Base-by-base conservation (phyloP, 1,140 invertebrate species). In the Augochlora pura region DNA sequence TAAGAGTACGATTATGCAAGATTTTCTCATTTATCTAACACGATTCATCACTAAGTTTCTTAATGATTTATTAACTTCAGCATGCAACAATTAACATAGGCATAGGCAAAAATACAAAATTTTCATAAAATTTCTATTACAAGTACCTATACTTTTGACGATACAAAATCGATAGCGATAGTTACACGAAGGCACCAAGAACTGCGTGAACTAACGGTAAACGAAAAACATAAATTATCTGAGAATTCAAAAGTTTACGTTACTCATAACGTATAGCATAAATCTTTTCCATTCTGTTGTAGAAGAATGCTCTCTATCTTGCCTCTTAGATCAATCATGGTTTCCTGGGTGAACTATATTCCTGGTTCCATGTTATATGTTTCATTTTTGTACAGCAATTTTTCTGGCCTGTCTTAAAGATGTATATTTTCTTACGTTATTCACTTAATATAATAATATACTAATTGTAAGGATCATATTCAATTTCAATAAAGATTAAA, bases 341-440 rank as follows among this genome's bases (percentile, higher is more conserved):
- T 69, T 74, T 69, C 59, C 25, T 73, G 60, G 66, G 49, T 63
- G 42, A 72, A 57, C 42, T 57, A 67, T 67, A 62, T 64, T 63
- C 32, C 59, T 66, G 65, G 23, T 77, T 73, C 57, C 25, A 65
- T 66, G 67, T 23, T 64, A 10, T 46, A 46, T 71, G 46, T 65
- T 21, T 78, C 25, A 39, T 72, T 77, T 72, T 27, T 83, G 70
- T 86, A 81, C 66, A 81, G 65, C 32, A 63, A 70, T 75, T 79
- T n/a, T 72, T 77, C 59, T 81, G 74, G 79, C 74, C 74, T 76
- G 59, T 71, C 39, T 68, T 18, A 38, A 74, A 80, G 46, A 79
- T 42, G 68, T 62, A 81, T 86, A 83, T 86, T 84, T 84, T 85
- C 69, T 64, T 83, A 85, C 72, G 66, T 78, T 63, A 71, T 80